phyloP scores from a whole-genome alignment of 1,140 invertebrate genomes.

The Ooceraea biroi region DNA sequence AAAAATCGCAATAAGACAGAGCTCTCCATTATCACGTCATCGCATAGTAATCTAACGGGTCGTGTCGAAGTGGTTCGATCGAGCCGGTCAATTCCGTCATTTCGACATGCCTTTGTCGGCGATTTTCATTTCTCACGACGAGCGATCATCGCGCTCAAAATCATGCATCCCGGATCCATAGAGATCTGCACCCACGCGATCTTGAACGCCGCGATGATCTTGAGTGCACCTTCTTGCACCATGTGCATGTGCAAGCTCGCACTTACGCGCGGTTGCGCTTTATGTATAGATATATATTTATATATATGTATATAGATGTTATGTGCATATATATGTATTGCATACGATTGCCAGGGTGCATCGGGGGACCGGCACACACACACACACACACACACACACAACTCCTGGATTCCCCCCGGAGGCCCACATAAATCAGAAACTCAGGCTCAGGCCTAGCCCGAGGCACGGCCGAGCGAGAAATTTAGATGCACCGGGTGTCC shows the following conservation, averaged over 20 bases:
- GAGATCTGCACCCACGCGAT: constrained; percentile 58
- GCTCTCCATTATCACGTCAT: constrained; percentile 8
- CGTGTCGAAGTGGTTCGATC: background rate
- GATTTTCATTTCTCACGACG: constrained; percentile 51
- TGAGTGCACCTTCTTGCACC: constrained; percentile 22
- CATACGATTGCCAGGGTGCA: background rate
- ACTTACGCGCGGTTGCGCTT: constrained; percentile 14
- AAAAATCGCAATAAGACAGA: background rate
- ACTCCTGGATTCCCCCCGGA: constrained; percentile 77
- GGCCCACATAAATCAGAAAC: constrained; percentile 81
- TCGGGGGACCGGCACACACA: background rate
- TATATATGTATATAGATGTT: constrained; percentile 11
- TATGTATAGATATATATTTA: background rate
- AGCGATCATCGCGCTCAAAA: constrained; percentile 27
- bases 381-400: background rate
- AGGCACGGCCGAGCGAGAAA: constrained; percentile 75
- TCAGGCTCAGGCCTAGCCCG: constrained; percentile 68
- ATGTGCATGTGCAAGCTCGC: background rate
- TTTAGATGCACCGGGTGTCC: constrained; percentile 78
- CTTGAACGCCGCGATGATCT: constrained; percentile 23
- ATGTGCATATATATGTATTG: constrained; percentile 16
- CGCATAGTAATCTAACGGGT: background rate
- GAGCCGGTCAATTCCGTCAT: constrained; percentile 7
- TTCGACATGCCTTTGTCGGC: constrained; percentile 7
- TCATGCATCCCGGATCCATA: constrained; percentile 42